Conservation (phyloP, 2,113 vertebrate species). For the Morone chrysops region DNA sequence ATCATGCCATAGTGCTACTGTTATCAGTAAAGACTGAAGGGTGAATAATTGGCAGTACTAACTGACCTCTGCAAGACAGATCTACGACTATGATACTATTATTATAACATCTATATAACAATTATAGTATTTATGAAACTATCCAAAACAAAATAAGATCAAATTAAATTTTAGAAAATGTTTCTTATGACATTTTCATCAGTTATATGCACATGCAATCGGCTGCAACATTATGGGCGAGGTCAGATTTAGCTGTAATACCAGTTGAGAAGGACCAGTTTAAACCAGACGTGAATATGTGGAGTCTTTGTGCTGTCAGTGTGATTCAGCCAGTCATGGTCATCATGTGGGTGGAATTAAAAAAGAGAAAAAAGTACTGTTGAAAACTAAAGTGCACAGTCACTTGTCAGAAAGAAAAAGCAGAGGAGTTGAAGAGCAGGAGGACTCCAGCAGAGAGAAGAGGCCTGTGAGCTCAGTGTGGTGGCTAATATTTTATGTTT, state of each 20-base stretch:
- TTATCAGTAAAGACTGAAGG: not conserved
- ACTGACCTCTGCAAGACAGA: not conserved
- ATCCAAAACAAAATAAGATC: no score
- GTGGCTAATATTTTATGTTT: conserved; percentile 84
- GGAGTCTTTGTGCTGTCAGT: conserved; percentile 41
- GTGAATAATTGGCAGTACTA: not conserved
- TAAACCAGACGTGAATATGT: conserved; percentile 48
- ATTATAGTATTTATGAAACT: no score
- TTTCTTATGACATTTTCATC: not conserved
- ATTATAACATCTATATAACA: no score
- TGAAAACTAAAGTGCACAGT: conserved; percentile 62
- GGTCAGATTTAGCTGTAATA: conserved; percentile 32
- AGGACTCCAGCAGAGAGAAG: conserved; percentile 47
- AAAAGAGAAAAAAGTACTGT: conserved; percentile 12
- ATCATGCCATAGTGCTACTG: not conserved
- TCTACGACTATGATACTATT: not conserved
- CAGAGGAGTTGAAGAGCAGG: conserved; percentile 33
- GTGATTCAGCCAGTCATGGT: conserved; percentile 57
- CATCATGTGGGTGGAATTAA: conserved; percentile 56
- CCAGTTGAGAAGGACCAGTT: conserved; percentile 45
- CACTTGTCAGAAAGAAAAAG: conserved; percentile 55
- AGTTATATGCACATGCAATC: not conserved
- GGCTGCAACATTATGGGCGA: not conserved
- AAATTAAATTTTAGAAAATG: not conserved
- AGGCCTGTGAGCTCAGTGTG: conserved; percentile 30